Base-by-base conservation (phyloP, 2,888 invertebrate species). In the Drosophila limbata region DNA sequence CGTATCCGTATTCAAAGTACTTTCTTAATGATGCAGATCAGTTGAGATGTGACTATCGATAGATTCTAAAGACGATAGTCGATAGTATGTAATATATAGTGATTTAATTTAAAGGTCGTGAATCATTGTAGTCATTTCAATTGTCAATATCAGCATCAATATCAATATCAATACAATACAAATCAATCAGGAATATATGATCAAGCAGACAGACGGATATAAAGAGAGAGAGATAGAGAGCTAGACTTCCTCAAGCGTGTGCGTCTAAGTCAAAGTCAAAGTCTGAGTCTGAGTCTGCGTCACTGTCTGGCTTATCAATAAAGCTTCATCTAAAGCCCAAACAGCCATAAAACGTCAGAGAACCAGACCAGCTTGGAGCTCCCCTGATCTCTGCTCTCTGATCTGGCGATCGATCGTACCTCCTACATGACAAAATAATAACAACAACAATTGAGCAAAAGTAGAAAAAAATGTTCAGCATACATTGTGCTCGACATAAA, bases 281-380 rank as follows among this genome's bases (percentile, higher is more conserved):
- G 33, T 56, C 35, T 35, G 15, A 3, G 60, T 61, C 60, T 44
- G 15, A 1, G 60, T 42, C 44, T 66, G 33, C 33, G 44, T 55
- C 51, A 55, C 47, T 55, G 60, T 64, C 66, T 67, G 60, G 61
- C 77, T 77, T 77, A 79, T 77, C 76, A 57, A 79, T 68, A 70
- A 75, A 79, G 62, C 68, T 60, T 50, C 56, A 75, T 77, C 79
- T 79, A 63, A 79, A 78, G 66, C 74, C 60, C 56, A 45, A 56
- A 48, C 56, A 68, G 25, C 11, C n/a, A 48, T 52, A 40, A 63
- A 57, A 64, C 47, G 50, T 59, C 56, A 62, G 45, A 76, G 56
- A 39, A 62, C 39, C 51, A 52, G 52, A 56, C 31, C 33, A 39
- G 63, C 42, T 44, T n/a, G 35, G 8, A 57, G 35, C 53, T 55